Conservation (phyloP, 2,113 vertebrate genomes). For the Phalacrocorax carbo region DNA sequence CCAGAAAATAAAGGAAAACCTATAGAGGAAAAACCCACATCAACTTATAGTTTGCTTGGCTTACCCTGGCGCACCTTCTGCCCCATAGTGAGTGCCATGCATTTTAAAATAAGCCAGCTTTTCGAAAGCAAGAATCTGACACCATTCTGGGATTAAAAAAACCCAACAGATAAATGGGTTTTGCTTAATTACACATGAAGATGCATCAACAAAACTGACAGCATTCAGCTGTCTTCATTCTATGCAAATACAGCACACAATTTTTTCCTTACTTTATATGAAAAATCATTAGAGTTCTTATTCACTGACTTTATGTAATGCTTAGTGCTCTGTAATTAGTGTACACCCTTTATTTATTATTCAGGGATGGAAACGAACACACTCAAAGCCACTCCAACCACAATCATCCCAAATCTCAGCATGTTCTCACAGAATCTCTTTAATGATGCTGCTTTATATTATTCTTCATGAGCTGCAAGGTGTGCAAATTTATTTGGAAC, state of each 20-base stretch:
- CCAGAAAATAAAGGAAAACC: background rate
- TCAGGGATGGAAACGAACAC: background rate
- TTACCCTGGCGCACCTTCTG: background rate
- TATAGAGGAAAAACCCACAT: background rate
- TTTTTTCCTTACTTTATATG: background rate
- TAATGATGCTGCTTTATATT: background rate
- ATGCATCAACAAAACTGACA: background rate
- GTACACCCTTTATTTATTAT: background rate
- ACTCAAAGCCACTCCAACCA: background rate
- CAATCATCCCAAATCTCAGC: background rate
- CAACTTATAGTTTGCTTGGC: background rate
- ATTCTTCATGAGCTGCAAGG: background rate
- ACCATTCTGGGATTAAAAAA: background rate
- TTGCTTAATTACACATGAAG: background rate
- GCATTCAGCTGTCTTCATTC: background rate
- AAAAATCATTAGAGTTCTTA: background rate
- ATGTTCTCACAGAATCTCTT: background rate
- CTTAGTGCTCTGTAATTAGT: background rate
- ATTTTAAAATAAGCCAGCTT: background rate
- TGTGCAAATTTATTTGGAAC: slow-evolving; percentile 24
- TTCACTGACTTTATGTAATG: background rate
- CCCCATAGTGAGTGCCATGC: background rate
- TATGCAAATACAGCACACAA: background rate
- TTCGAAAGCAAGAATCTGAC: background rate
- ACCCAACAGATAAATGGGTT: background rate